These are phyloP conservation scores for Meda fulgida DNA, from an alignment of 2,797 vertebrate species.

Conservation along the genomic window DNA sequence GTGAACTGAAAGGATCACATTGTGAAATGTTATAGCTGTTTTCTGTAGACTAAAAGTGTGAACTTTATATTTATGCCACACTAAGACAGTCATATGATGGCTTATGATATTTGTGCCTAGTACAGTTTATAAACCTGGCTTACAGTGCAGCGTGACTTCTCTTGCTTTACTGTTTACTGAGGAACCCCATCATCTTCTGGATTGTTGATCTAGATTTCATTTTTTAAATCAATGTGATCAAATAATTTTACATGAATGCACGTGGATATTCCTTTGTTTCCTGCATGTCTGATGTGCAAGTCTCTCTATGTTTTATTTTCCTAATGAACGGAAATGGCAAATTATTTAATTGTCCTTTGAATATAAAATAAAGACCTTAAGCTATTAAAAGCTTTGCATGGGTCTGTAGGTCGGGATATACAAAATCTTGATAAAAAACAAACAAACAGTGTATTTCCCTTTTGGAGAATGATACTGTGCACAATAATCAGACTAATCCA, in stretches of 20 bases:
- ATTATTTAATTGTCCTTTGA: conserved; percentile 38
- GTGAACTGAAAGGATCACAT: neutral
- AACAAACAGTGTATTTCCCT: neutral
- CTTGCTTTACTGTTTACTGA: neutral
- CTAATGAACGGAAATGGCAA: conserved; percentile 36
- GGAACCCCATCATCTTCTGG: neutral
- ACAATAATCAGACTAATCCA: neutral
- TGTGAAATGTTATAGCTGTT: neutral
- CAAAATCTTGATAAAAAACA: neutral
- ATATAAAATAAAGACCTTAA: conserved; percentile 46
- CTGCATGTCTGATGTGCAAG: neutral
- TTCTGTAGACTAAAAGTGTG: neutral
- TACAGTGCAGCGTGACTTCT: neutral
- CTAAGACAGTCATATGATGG: neutral
- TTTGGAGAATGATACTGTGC: neutral
- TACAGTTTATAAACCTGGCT: neutral
- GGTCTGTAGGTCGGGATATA: conserved; percentile 3
- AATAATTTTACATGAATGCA: neutral
- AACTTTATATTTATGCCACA: neutral
- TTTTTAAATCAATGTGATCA: neutral
- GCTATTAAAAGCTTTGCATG: conserved; percentile 43
- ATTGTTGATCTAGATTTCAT: neutral
- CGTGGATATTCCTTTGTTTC: neutral
- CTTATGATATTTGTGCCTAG: neutral
- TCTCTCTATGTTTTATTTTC: neutral